Percentiles rank a stretch among this genome's conserved stretches.
Conservation (phyloP, 2,113 vertebrate genomes). For the Nothoprocta perdicaria region DNA sequence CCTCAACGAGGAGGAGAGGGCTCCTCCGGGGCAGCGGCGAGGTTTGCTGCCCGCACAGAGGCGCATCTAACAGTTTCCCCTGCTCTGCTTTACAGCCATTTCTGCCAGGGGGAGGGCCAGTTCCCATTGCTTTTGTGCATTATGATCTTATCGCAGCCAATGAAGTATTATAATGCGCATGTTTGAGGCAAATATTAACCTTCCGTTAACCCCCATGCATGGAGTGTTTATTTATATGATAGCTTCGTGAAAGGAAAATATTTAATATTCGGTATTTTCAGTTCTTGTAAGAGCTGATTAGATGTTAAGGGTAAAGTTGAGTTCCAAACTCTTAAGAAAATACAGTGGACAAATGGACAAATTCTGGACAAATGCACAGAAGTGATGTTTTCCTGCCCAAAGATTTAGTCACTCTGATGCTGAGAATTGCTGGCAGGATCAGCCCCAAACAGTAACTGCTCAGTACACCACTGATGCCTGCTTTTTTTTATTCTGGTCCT, state of each 20-base stretch:
- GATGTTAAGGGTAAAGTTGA: not conserved
- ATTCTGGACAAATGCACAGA: not conserved
- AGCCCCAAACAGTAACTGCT: constrained; percentile 38
- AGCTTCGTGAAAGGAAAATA: not conserved
- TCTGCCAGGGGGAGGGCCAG: constrained; percentile 73
- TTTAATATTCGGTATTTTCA: not conserved
- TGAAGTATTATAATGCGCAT: constrained; percentile 43
- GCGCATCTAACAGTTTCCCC: constrained; percentile 85
- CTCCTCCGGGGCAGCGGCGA: not conserved
- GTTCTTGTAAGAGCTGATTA: not conserved
- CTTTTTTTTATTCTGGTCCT: not conserved
- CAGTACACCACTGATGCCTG: not conserved
- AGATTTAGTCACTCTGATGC: not conserved
- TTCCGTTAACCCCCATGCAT: constrained; percentile 50
- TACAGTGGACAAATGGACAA: too few species aligned
- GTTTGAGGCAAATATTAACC: constrained; percentile 50
- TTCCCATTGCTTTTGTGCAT: constrained; percentile 51
- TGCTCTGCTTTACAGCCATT: constrained; percentile 58
- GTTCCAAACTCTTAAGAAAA: not conserved
- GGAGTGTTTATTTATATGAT: not conserved
- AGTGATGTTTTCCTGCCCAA: not conserved
- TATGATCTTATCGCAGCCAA: constrained; percentile 27
- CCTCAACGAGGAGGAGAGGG: not conserved
- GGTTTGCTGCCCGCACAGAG: constrained; percentile 35
- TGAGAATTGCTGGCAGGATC: constrained; percentile 5